Percentiles rank a stretch among this genome's conserved stretches.
Conservation (phyloP, 53 echinoderm and acorn worm genomes). For the Antedon mediterranea region DNA sequence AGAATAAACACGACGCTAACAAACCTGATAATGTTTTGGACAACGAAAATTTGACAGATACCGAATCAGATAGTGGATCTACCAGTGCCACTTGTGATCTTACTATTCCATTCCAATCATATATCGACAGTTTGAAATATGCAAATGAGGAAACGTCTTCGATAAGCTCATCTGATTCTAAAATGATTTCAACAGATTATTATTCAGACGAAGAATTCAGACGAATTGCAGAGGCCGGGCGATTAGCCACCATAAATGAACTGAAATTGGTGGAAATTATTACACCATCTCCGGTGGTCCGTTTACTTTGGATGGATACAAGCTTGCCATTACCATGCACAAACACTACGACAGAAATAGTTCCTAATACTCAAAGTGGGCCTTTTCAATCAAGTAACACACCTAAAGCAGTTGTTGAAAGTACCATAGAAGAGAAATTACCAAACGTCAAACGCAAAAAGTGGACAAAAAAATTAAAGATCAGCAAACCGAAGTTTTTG, state of each 20-base stretch:
- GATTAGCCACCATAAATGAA: background rate
- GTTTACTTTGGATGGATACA: background rate
- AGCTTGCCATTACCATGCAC: background rate
- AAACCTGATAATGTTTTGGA: background rate
- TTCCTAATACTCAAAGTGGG: no score
- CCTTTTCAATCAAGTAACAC: no score
- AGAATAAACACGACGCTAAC: background rate
- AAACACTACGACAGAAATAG: background rate
- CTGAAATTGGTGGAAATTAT: background rate
- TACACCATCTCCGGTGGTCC: background rate
- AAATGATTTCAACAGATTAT: background rate
- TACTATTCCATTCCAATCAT: background rate
- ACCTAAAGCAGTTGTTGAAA: no score
- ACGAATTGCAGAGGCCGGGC: background rate
- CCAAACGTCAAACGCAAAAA: no score
- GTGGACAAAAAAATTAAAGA: background rate
- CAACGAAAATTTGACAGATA: background rate
- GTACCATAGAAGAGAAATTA: no score
- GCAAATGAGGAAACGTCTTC: background rate
- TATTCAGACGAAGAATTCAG: background rate
- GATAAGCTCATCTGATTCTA: background rate
- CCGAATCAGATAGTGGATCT: background rate
- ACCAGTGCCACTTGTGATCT: background rate
- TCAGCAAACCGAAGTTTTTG: background rate
- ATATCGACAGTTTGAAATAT: background rate